These are phyloP conservation scores for Solenodon paradoxus DNA, from an alignment of 2,113 vertebrate genomes.

Conservation along the genomic window DNA sequence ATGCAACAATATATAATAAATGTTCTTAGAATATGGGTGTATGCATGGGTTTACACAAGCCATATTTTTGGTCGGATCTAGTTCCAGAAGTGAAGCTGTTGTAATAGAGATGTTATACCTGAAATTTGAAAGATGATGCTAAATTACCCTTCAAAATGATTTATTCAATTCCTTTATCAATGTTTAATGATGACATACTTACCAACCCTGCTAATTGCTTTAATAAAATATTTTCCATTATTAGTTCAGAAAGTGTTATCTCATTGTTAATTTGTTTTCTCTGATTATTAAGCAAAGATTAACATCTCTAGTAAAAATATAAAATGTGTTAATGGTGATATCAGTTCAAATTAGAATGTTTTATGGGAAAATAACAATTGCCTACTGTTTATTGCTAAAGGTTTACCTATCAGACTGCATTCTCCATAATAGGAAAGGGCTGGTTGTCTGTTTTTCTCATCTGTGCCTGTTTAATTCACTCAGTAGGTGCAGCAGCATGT, in stretches of 20 bases:
- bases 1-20: too few species aligned
- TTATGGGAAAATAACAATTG: not conserved
- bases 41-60: not conserved
- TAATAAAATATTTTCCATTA: conserved; percentile 20
- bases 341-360: not conserved
- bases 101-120: not conserved
- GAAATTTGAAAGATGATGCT: not conserved
- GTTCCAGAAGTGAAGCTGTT: not conserved
- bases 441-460: conserved; percentile 35
- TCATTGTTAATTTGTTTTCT: not conserved
- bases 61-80: not conserved
- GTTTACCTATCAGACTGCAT: conserved; percentile 67
- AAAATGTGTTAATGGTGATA: not conserved
- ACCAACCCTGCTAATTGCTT: not conserved
- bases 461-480: conserved; percentile 36
- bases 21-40: not conserved
- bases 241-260: not conserved
- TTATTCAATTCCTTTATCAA: not conserved
- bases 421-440: conserved; percentile 14
- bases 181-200: not conserved
- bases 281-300: not conserved
- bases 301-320: not conserved
- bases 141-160: not conserved
- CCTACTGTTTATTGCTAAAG: not conserved
- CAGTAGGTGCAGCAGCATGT: not conserved